Conservation (phyloP, 2,888 invertebrate genomes). For the Metalampra italica region DNA sequence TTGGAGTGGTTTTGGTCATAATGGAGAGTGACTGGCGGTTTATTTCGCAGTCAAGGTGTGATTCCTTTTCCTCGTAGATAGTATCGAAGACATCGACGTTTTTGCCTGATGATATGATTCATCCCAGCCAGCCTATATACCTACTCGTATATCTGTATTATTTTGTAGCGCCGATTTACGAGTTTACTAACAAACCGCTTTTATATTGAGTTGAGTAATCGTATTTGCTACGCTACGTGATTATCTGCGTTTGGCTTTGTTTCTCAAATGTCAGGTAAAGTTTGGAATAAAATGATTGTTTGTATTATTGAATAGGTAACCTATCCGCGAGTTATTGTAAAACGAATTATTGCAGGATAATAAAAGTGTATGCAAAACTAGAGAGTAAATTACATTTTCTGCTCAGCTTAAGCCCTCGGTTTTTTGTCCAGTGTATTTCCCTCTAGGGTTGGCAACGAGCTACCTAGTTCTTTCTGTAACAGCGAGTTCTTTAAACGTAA, state of each 20-base stretch:
- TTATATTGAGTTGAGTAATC: constrained; percentile 43
- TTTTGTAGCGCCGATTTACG: constrained; percentile 16
- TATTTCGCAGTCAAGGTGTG: too few species aligned
- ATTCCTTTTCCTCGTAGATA: too few species aligned
- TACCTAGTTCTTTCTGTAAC: constrained; percentile 25
- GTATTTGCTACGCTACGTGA: constrained; percentile 43
- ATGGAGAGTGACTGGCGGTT: too few species aligned
- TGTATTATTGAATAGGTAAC: not conserved
- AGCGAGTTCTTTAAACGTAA: constrained; percentile 39
- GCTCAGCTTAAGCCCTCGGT: constrained; percentile 25
- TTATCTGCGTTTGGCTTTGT: constrained; percentile 32
- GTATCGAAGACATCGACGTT: too few species aligned
- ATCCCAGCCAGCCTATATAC: too few species aligned
- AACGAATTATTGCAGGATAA: too few species aligned
- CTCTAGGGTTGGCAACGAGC: constrained; percentile 28
- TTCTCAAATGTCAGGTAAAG: constrained; percentile 29
- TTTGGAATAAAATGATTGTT: constrained; percentile 22
- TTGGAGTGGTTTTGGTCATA: not conserved
- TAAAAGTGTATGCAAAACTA: constrained; percentile 26
- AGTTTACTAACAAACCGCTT: constrained; percentile 45
- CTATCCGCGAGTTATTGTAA: too few species aligned
- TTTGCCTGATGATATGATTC: too few species aligned
- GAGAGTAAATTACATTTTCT: constrained; percentile 40
- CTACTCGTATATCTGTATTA: too few species aligned
- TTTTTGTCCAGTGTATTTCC: constrained; percentile 26